These are phyloP conservation scores for Stegodyphus dumicola DNA, from an alignment of 1,140 invertebrate genomes.

Conservation along the genomic window DNA sequence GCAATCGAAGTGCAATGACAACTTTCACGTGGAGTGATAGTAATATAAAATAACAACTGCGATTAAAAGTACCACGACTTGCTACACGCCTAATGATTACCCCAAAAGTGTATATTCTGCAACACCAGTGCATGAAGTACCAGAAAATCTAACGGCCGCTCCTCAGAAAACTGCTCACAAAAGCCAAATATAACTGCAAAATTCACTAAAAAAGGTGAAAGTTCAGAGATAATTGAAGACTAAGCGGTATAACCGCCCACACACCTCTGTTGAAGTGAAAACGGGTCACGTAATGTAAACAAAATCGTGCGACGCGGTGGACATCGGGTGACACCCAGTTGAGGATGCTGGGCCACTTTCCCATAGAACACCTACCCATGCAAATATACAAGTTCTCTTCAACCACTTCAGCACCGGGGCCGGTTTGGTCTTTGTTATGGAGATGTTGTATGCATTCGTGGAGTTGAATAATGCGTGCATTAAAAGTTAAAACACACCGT, in stretches of 20 bases:
- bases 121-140: no score
- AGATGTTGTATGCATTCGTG: slow-evolving; percentile 12
- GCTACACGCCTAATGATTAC: no score
- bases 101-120: no score
- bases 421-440: slow-evolving; percentile 47
- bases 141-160: no score
- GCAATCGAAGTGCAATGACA: no score
- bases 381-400: background rate
- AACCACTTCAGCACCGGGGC: background rate
- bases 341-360: slow-evolving; percentile 30
- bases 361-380: slow-evolving; percentile 43
- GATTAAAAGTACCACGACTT: no score
- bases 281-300: slow-evolving; percentile 46
- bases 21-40: no score
- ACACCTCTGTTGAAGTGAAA: slow-evolving; percentile 12
- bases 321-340: slow-evolving; percentile 44
- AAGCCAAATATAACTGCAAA: no score
- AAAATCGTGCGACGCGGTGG: slow-evolving; percentile 47
- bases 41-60: no score
- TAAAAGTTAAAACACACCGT: slow-evolving; percentile 13
- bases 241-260: slow-evolving; percentile 8
- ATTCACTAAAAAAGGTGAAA: slow-evolving; percentile 12
- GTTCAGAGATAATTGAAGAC: slow-evolving; percentile 37
- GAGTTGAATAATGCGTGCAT: background rate
- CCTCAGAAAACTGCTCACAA: no score